Evolutionary conservation across 2,113 vertebrate genomes (phyloP).

Genomic region (Alethe diademata): DNA sequence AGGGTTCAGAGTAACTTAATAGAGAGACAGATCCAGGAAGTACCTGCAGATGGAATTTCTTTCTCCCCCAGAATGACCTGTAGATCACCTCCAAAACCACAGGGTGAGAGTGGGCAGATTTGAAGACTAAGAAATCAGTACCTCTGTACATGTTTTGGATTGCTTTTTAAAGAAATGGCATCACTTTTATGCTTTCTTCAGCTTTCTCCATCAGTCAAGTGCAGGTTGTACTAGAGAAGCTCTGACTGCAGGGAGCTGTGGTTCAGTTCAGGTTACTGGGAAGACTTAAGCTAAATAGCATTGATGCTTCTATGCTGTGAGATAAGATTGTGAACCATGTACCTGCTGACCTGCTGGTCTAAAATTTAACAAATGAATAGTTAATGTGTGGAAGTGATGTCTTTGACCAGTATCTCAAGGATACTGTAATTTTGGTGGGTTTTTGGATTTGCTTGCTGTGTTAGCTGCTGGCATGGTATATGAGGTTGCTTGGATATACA

Average conservation of each 20-base stretch:
- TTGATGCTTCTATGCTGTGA: not conserved
- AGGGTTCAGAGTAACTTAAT: not conserved
- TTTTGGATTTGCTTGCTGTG: not conserved
- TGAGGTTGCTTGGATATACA: not conserved
- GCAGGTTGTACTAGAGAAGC: not conserved
- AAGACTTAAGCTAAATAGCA: not conserved
- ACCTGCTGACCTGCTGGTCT: not conserved
- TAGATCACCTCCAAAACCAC: not conserved
- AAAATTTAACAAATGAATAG: not conserved
- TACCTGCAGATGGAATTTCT: not conserved
- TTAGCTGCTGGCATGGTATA: not conserved
- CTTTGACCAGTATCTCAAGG: rapidly evolving
- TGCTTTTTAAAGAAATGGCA: not conserved
- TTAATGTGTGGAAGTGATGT: not conserved
- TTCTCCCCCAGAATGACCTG: not conserved
- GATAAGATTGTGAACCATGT: rapidly evolving
- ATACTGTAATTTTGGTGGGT: not conserved
- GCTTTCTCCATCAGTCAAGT: not conserved
- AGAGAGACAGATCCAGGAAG: not conserved
- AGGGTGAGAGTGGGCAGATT: not conserved
- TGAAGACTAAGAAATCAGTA: not conserved
- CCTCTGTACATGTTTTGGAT: not conserved
- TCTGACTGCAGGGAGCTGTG: not conserved
- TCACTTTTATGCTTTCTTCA: not conserved
- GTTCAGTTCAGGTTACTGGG: not conserved